phyloP scores from a whole-genome alignment of 2,113 vertebrate genomes.

The zebrafish (Danio rerio) region GRCz12tu NC_133184.1:43418001-43418500 shows the following conservation, averaged over 20 bases:
- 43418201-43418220: conserved; percentile 50
- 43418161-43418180: conserved; percentile 57
- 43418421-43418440: too few relatives aligned
- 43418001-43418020: conserved; percentile 51
- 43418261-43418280: background rate
- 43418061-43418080: background rate
- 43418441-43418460: too few relatives aligned
- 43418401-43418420: too few relatives aligned
- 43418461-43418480: too few relatives aligned
- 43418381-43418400: too few relatives aligned
- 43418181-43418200: conserved; percentile 56
- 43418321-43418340: background rate
- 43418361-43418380: background rate
- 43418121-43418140: conserved; percentile 6
- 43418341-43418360: background rate
- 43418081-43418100: background rate
- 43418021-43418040: background rate
- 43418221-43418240: background rate
- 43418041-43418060: background rate
- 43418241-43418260: conserved; percentile 8
- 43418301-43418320: background rate
- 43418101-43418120: background rate
- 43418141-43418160: conserved; percentile 23
- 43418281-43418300: background rate
- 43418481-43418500: too few relatives aligned